phyloP scores from a whole-genome alignment of 2,113 vertebrate genomes.

The Carassius auratus region DNA sequence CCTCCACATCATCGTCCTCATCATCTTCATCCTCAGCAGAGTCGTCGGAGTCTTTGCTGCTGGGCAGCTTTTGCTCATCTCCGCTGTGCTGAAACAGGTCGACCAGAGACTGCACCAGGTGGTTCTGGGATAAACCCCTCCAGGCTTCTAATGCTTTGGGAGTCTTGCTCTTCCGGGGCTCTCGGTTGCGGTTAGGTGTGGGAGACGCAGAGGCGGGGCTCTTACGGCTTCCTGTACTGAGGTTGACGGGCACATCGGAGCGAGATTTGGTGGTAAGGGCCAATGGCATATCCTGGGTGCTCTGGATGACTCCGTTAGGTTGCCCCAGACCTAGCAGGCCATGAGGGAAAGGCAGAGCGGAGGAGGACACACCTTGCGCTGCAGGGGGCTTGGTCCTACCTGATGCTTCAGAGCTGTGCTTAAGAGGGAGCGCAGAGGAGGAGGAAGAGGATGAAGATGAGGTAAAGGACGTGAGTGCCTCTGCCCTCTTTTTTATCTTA shows the following conservation, averaged over 20 bases:
- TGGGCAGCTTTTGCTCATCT: constrained; percentile 81
- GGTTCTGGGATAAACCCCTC: constrained; percentile 84
- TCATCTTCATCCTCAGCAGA: constrained; percentile 95
- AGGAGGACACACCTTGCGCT: constrained; percentile 75
- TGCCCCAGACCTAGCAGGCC: constrained; percentile 47
- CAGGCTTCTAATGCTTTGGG: constrained; percentile 75
- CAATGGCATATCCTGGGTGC: constrained; percentile 61
- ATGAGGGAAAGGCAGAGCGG: constrained; percentile 48
- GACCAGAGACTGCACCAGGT: constrained; percentile 84
- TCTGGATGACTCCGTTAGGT: constrained; percentile 55
- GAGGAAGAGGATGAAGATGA: constrained; percentile 54
- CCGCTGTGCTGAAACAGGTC: constrained; percentile 91
- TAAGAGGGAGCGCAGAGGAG: constrained; percentile 72
- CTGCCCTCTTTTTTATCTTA: constrained; percentile 88
- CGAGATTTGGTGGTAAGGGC: constrained; percentile 75
- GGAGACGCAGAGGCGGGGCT: constrained; percentile 72
- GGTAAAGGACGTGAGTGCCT: constrained; percentile 75
- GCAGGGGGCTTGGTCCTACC: constrained; percentile 83
- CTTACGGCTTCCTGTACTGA: constrained; percentile 87
- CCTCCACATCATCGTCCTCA: constrained; percentile 90
- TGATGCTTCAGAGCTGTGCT: constrained; percentile 79
- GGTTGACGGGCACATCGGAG: constrained; percentile 85
- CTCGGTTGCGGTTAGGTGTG: constrained; percentile 76
- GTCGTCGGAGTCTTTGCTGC: constrained; percentile 96
- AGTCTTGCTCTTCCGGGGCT: constrained; percentile 87